Evolutionary conservation across 2,888 invertebrate genomes (phyloP), one percentile per base, ranked within the genome.

Genomic region (Rhorus exstirpatorius): DNA sequence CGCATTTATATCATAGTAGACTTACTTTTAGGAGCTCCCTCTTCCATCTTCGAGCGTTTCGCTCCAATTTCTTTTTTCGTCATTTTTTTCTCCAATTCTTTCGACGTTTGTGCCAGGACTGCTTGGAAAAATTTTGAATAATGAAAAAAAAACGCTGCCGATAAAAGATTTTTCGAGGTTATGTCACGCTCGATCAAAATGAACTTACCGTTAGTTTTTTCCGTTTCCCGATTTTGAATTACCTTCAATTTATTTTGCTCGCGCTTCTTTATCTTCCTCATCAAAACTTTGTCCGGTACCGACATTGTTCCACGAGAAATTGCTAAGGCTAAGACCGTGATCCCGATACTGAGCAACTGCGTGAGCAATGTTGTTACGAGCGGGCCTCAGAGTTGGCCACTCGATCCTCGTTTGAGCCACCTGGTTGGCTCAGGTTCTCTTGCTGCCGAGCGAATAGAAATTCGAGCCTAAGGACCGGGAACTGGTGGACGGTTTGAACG

Each of bases 201-300:
- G 17, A 10, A 86, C 84, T 82, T 87, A 90, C 90, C 89, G 67
- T 89, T 87, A 79, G 89, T 86, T 70, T 91, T 90, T 84, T 93
- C 90, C 1, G 84, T 83, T 87, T 95, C 93, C 89, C 96, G 95
- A 86, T 95, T 93, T 89, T 95, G 93, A 4, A 94, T 89, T 8
- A 96, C 89, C 85, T 95, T 95, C 26, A 95, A 90, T 90, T 96
- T 97, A 85, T 95, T 95, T 87, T 96, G 96, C 87, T 97, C 97
- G 0, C 96, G 94, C 88, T 97, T 97, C 84, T 95, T 97, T 38
- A 97, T 96, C 93, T 97, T 97, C 74, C 96, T 94, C 95, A 96
- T 95, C 24, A 97, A 93, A 65, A 97, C 94, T 93, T 96, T 96
- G 83, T 97, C 96, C 74, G 95, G 95, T 1, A 95, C 93, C 58